Conservation (phyloP, 2,797 vertebrate genomes). For the Enteromius fasciolatus region DNA sequence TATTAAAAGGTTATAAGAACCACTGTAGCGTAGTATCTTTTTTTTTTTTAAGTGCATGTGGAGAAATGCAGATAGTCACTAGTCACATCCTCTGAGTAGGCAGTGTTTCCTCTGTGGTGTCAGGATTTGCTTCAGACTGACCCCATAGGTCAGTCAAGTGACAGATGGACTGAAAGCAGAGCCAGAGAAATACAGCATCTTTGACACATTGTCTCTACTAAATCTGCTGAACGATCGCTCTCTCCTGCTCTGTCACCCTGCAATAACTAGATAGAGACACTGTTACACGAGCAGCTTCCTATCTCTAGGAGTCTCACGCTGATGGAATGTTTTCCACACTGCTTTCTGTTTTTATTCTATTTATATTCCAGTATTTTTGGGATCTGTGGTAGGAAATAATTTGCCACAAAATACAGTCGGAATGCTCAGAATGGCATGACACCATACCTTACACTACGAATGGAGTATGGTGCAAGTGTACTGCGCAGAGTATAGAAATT, state of each 20-base stretch:
- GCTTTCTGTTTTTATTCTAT: background rate
- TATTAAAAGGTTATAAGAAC: background rate
- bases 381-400: slow-evolving; percentile 11
- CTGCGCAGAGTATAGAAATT: background rate
- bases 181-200: slow-evolving; percentile 37
- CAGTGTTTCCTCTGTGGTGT: slow-evolving; percentile 21
- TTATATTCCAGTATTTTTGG: slow-evolving; percentile 9
- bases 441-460: background rate
- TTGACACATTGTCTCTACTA: slow-evolving; percentile 29
- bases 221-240: slow-evolving; percentile 28
- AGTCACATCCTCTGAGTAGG: background rate
- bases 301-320: background rate
- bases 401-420: slow-evolving; percentile 15
- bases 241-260: slow-evolving; percentile 8
- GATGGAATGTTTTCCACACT: background rate
- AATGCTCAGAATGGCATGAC: slow-evolving; percentile 27
- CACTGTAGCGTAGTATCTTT: background rate
- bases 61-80: slow-evolving; percentile 2
- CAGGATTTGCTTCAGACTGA: slow-evolving; percentile 1
- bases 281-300: background rate
- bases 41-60: background rate
- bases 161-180: slow-evolving; percentile 40
- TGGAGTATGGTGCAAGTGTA: background rate
- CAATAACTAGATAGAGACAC: slow-evolving; percentile 7
- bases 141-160: slow-evolving; percentile 28